Base-by-base conservation (phyloP, 2,888 invertebrate species). In the Dinocampus coccinellae region DNA sequence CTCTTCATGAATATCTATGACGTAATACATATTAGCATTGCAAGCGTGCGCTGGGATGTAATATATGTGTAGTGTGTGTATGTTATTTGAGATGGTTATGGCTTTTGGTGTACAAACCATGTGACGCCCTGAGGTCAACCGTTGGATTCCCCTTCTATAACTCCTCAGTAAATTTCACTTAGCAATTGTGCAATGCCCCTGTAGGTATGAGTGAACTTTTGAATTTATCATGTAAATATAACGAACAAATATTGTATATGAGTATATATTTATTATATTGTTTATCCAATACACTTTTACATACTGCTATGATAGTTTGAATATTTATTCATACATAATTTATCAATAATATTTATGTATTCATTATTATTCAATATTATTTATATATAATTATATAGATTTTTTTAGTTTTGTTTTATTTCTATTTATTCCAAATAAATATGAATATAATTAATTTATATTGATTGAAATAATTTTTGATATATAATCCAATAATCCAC, bases 401-500 rank as follows among this genome's bases (percentile, higher is more conserved):
- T 26, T 11, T 53, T 53, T 53, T 13, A 24, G 10, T 55, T 22
- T 22, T 22, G 39, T 16, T n/a, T n/a, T n/a, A n/a, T n/a, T n/a
- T n/a, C n/a, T n/a, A n/a, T n/a, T n/a, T n/a, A n/a, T n/a, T n/a
- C n/a, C n/a, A n/a, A n/a, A n/a, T 29, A 7, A 66, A 16, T 33
- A 39, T 9, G n/a, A 13, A 33, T 68, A 1, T 22, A 10, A 52
- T 68, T 42, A 66, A 57, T 58, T 24, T 24, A 55, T 11, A 39
- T 57, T 33, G 60, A 47, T 22, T 57, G 42, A 33, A 29, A 9
- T 24, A 60, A 70, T 58, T 4, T 57, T 64, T 7, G 79, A 80
- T 33, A 88, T 82, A 58, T 80, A 83, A 81, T 93, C 93, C 80
- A 94, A 87, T 47, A 93, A 82, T 10, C 92, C 92, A 73, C 89